Percentiles rank a stretch among this genome's conserved stretches.
These are phyloP conservation scores for Hypsopygia costalis DNA, from an alignment of 2,888 invertebrate genomes.

Conservation along the genomic window DNA sequence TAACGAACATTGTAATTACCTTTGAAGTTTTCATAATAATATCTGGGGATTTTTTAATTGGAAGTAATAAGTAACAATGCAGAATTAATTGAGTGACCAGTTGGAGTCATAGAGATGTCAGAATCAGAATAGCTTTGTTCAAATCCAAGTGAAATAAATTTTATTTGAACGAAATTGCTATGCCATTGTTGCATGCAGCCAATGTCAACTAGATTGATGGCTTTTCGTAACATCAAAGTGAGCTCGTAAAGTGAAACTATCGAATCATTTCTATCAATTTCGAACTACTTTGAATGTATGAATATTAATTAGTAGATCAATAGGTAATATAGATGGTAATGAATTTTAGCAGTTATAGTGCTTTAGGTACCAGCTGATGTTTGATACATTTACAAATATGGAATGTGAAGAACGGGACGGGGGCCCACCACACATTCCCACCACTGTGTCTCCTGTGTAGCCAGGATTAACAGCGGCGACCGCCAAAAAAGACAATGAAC, in stretches of 20 bases:
- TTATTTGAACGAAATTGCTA: neutral
- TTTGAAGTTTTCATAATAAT: conserved; percentile 27
- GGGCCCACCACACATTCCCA: too few relatives aligned
- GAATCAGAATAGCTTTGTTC: conserved; percentile 8
- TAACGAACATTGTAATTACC: conserved; percentile 13
- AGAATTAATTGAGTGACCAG: conserved; percentile 1
- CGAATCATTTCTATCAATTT: too few relatives aligned
- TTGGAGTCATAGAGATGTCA: conserved; percentile 3
- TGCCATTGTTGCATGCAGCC: conserved; percentile 2
- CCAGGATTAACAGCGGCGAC: too few relatives aligned
- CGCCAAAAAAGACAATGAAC: too few relatives aligned
- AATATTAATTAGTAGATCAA: too few relatives aligned
- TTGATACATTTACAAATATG: too few relatives aligned
- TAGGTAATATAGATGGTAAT: too few relatives aligned
- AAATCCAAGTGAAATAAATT: neutral
- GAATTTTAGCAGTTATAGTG: too few relatives aligned
- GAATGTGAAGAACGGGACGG: too few relatives aligned
- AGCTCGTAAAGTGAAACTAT: neutral
- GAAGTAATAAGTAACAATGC: neutral
- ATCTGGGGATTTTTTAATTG: conserved; percentile 7
- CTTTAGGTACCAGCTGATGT: too few relatives aligned
- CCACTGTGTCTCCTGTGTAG: too few relatives aligned
- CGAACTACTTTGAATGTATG: too few relatives aligned
- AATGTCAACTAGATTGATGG: conserved; percentile 4
- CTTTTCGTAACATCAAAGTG: neutral